phyloP scores from a whole-genome alignment of 2,797 vertebrate species.

The Leuciscus waleckii region DNA sequence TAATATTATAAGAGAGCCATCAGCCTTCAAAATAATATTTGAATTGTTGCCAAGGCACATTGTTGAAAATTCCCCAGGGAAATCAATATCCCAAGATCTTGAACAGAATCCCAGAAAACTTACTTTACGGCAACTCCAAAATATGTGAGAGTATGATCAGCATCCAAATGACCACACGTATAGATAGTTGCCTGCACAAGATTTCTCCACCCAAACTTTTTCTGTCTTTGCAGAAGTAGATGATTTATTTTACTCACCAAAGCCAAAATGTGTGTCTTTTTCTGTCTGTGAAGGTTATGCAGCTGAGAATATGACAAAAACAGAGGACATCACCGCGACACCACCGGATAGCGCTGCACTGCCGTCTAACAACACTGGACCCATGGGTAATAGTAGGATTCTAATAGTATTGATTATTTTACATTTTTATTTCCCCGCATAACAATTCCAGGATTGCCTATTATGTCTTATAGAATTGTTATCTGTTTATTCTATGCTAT shows the following conservation, averaged over 20 bases:
- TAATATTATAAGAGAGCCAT: slow-evolving; percentile 17
- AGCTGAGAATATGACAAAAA: background rate
- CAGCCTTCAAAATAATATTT: slow-evolving; percentile 18
- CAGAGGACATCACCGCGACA: background rate
- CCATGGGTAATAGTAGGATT: background rate
- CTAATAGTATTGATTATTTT: background rate
- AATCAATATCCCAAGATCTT: slow-evolving; percentile 31
- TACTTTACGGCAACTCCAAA: slow-evolving; percentile 5
- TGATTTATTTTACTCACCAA: background rate
- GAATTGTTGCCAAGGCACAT: slow-evolving; percentile 25
- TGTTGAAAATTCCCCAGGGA: slow-evolving; percentile 22
- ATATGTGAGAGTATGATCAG: slow-evolving; percentile 19
- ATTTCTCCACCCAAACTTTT: background rate
- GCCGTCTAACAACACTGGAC: background rate
- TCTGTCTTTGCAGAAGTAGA: background rate
- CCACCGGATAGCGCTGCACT: background rate
- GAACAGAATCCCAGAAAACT: slow-evolving; percentile 29
- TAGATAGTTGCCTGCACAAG: background rate
- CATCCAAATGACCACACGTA: slow-evolving; percentile 9
- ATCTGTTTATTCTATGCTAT: background rate
- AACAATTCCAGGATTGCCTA: background rate
- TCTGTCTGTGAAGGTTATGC: slow-evolving; percentile 12
- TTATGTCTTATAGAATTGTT: background rate
- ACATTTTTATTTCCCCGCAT: background rate
- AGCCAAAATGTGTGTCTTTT: background rate